Conservation (phyloP, 2,113 vertebrate genomes). For the Alligator sinensis region DNA sequence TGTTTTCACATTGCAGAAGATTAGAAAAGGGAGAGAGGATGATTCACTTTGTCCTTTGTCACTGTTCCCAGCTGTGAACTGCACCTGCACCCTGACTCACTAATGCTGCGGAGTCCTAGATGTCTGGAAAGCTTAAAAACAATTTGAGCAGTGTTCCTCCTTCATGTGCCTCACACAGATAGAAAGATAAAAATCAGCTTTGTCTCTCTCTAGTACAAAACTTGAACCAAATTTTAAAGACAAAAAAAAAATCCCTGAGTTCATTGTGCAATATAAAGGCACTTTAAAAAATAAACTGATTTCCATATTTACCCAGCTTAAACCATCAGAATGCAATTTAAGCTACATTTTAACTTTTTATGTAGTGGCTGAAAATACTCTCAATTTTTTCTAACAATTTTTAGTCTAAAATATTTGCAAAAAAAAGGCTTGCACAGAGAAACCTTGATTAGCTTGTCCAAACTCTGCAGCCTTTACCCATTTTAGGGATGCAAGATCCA, state of each 20-base stretch:
- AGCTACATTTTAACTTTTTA: not conserved
- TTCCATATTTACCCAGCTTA: not conserved
- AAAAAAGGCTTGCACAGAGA: not conserved
- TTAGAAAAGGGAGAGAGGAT: conserved; percentile 56
- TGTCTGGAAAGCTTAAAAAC: conserved; percentile 42
- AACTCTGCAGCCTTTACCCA: not conserved
- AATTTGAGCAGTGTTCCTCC: conserved; percentile 53
- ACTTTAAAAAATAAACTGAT: not conserved
- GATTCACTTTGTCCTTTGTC: conserved; percentile 77
- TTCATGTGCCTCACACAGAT: not conserved
- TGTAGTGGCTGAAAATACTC: not conserved
- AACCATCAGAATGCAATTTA: not conserved
- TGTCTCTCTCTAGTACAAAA: conserved; percentile 4
- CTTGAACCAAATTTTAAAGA: conserved; percentile 22
- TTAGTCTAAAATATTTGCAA: not conserved
- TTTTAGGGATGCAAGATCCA: not conserved
- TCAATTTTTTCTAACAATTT: not conserved
- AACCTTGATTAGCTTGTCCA: not conserved
- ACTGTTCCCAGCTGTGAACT: conserved; percentile 77
- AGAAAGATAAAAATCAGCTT: conserved; percentile 46
- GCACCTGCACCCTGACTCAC: conserved; percentile 80
- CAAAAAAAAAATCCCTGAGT: not conserved
- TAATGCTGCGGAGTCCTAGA: conserved; percentile 17
- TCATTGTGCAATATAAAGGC: not conserved
- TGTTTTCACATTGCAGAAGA: conserved; percentile 45